Evolutionary conservation across 1,140 invertebrate species (phyloP).

Genomic region (Solenopsis fugax): DNA sequence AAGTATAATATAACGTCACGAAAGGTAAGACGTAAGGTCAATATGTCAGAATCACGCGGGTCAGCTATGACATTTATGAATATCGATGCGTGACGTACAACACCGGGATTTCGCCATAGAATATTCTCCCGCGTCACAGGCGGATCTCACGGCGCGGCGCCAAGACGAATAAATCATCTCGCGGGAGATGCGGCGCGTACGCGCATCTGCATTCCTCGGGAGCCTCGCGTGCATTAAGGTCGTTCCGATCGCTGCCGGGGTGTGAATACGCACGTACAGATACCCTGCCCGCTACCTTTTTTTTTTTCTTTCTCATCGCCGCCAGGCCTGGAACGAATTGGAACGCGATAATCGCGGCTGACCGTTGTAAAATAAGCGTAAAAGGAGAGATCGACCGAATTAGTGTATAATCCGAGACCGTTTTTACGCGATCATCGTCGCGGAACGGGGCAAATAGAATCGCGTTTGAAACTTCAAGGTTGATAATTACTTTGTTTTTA

Average conservation of each 20-base stretch:
- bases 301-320: slow-evolving; percentile 2
- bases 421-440: slow-evolving; percentile 35
- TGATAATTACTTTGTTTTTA: neutral
- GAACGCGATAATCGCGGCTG: slow-evolving; percentile 55
- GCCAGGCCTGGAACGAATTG: slow-evolving; percentile 53
- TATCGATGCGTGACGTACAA: slow-evolving; percentile 54
- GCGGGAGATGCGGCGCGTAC: slow-evolving; percentile 10
- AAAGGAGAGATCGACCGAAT: slow-evolving; percentile 50
- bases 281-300: neutral
- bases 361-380: slow-evolving; percentile 42
- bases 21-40: slow-evolving; percentile 33
- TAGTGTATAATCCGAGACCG: slow-evolving; percentile 29
- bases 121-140: slow-evolving; percentile 16
- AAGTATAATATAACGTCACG: slow-evolving; percentile 7
- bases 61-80: slow-evolving; percentile 53
- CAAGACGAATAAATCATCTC: slow-evolving; percentile 39
- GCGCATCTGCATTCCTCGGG: slow-evolving; percentile 59
- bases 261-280: slow-evolving; percentile 42
- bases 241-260: slow-evolving; percentile 60
- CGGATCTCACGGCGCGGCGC: slow-evolving; percentile 58
- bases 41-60: slow-evolving; percentile 34
- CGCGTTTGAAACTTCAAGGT: neutral
- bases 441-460: slow-evolving; percentile 21
- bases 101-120: slow-evolving; percentile 36
- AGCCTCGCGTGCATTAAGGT: slow-evolving; percentile 59